Percentiles rank a stretch among this genome's conserved stretches.
Evolutionary conservation across 2,797 vertebrate genomes (phyloP).

Genomic region (Trachops cirrhosus): DNA sequence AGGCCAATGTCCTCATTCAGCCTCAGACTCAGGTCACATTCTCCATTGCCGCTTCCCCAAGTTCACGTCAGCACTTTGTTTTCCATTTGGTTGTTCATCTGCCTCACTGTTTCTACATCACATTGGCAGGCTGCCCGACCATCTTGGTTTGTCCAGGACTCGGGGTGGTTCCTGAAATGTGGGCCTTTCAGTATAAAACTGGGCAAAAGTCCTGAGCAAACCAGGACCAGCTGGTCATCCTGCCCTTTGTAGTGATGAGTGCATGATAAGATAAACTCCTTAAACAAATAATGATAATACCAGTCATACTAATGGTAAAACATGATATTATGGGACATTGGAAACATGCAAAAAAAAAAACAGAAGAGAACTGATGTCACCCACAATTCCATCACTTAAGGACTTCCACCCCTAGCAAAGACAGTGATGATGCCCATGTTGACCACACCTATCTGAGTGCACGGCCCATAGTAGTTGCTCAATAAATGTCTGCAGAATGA

Average conservation of each 20-base stretch:
- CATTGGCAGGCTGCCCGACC: too few species aligned
- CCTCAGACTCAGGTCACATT: neutral
- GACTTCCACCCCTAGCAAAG: neutral
- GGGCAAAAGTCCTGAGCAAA: neutral
- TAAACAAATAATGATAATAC: neutral
- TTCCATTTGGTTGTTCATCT: neutral
- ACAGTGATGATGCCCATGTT: rapidly evolving
- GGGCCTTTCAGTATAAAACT: neutral
- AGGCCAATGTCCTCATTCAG: neutral
- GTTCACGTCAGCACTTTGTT: rapidly evolving
- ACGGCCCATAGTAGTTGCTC: neutral
- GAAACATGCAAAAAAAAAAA: neutral
- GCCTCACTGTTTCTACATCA: neutral
- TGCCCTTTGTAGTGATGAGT: neutral
- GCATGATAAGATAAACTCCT: neutral
- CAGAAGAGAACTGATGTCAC: neutral
- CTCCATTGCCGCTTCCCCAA: neutral
- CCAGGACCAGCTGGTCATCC: neutral
- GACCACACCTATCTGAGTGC: neutral
- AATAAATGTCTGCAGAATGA: neutral
- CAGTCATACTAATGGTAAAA: neutral
- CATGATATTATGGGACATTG: neutral
- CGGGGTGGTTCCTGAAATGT: neutral
- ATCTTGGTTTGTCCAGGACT: neutral
- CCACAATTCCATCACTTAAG: neutral